A percentile compares a stretch with the other conserved stretches of the same genome.
phyloP scores from a whole-genome alignment of 2,888 invertebrate species.

The Apodemia mormo region DNA sequence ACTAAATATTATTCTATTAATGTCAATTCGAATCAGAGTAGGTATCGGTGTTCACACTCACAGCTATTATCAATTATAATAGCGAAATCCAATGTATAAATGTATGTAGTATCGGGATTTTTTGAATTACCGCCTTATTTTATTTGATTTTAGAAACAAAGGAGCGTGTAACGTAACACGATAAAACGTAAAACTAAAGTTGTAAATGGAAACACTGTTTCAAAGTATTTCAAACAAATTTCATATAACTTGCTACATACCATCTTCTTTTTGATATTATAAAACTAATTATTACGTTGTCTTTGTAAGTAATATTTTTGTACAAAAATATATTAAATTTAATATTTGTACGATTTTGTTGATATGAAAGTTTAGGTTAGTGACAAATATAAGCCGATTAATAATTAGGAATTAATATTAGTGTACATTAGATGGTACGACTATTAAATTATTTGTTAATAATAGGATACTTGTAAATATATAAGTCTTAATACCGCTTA shows the following conservation, averaged over 20 bases:
- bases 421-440: not conserved
- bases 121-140: too few species aligned
- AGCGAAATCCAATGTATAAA: not conserved
- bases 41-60: not conserved
- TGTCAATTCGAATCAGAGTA: not conserved
- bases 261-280: not conserved
- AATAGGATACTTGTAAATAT: constrained; percentile 4
- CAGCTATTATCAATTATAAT: not conserved
- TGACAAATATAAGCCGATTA: constrained; percentile 1
- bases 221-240: not conserved
- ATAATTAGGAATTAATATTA: not conserved
- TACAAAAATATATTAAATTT: not conserved
- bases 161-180: too few species aligned
- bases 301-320: constrained; percentile 1
- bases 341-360: constrained; percentile 23
- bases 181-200: too few species aligned
- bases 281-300: not conserved
- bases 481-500: not conserved
- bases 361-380: constrained; percentile 22
- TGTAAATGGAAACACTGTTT: too few species aligned
- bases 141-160: too few species aligned
- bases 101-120: too few species aligned
- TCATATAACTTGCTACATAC: not conserved
- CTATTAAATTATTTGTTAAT: not conserved
- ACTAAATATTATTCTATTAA: not conserved